phyloP scores from a whole-genome alignment of 2,797 vertebrate genomes.

The Neomorphus geoffroyi region DNA sequence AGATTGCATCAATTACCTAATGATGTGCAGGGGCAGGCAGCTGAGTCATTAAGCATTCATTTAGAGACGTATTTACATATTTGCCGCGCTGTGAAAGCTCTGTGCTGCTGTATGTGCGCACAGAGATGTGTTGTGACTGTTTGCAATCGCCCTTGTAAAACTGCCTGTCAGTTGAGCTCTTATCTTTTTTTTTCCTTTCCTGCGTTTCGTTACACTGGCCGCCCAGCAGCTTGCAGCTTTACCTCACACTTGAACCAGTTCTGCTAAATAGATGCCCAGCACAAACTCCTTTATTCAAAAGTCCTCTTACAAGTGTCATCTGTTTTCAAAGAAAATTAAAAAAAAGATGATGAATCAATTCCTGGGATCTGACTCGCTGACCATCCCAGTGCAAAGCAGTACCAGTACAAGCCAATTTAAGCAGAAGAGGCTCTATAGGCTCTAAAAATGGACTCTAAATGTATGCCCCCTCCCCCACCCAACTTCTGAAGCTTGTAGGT shows the following conservation, averaged over 20 bases:
- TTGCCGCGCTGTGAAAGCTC: not conserved
- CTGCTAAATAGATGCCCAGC: not conserved
- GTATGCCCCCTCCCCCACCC: accelerated
- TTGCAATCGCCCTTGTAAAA: not conserved
- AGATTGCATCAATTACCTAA: not conserved
- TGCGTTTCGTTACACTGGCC: not conserved
- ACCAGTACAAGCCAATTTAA: not conserved
- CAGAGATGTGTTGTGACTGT: accelerated
- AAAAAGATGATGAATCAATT: not conserved
- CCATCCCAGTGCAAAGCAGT: not conserved
- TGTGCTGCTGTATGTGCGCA: accelerated
- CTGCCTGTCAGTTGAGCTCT: not conserved
- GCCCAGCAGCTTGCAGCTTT: not conserved
- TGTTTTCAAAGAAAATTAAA: not conserved
- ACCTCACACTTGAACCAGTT: not conserved
- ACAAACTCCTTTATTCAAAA: not conserved
- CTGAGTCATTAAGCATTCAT: not conserved
- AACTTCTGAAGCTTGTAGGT: slow-evolving; percentile 17
- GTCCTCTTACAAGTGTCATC: not conserved
- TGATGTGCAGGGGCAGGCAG: not conserved
- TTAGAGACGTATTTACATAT: not conserved
- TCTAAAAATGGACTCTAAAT: not conserved
- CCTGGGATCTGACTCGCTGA: not conserved
- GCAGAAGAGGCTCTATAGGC: not conserved
- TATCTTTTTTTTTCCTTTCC: not conserved